phyloP scores from a whole-genome alignment of 2,113 vertebrate species.

The Rhea pennata region DNA sequence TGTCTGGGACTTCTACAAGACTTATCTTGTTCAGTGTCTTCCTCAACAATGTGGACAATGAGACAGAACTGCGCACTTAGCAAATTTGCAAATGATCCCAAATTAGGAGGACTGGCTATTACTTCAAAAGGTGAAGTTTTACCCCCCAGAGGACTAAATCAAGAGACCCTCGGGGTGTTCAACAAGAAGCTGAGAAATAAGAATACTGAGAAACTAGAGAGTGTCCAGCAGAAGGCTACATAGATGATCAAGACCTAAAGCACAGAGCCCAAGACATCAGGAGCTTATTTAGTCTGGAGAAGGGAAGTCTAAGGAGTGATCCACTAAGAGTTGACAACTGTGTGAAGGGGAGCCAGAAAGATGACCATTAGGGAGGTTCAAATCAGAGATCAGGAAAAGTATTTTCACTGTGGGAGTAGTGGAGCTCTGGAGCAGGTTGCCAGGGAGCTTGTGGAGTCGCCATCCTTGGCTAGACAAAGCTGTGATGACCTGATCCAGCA shows the following conservation, averaged over 20 bases:
- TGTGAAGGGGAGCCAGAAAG: neutral
- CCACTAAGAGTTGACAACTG: neutral
- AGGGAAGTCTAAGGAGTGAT: neutral
- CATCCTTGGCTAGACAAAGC: neutral
- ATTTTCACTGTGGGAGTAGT: neutral
- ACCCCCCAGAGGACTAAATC: neutral
- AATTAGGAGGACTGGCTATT: neutral
- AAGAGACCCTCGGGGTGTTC: neutral
- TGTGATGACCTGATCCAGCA: neutral
- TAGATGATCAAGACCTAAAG: no score
- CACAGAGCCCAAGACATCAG: neutral
- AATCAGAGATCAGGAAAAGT: neutral
- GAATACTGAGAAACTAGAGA: neutral
- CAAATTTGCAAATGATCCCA: neutral
- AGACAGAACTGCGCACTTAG: neutral
- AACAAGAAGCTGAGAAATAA: neutral
- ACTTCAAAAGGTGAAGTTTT: neutral
- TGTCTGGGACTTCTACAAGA: neutral
- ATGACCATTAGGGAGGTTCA: neutral
- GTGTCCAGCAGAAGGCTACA: neutral
- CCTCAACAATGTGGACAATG: fast-evolving
- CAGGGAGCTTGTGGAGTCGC: neutral
- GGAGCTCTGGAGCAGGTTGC: neutral
- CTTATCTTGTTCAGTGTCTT: neutral
- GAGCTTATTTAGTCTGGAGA: neutral